A percentile compares a stretch with the other conserved stretches of the same genome.
Conservation (phyloP, 2,888 invertebrate genomes). For the Blastobasis lacticolella region DNA sequence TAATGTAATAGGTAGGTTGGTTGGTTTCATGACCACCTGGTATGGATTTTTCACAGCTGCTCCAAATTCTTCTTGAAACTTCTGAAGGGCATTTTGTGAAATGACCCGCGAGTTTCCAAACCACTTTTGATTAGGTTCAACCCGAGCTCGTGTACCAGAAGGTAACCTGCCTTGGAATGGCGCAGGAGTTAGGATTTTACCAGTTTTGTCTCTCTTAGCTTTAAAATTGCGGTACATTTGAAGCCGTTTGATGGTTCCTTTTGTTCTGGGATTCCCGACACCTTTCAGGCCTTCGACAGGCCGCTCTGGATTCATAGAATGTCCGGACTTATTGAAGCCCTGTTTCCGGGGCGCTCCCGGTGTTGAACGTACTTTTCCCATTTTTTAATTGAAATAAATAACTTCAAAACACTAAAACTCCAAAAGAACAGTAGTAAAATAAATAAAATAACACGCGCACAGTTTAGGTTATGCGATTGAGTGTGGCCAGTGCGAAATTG, state of each 20-base stretch:
- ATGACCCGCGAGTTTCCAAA: conserved; percentile 99
- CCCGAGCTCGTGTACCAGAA: conserved; percentile 92
- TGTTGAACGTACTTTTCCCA: conserved; percentile 85
- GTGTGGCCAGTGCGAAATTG: not conserved
- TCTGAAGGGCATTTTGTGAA: conserved; percentile 90
- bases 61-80: conserved; percentile 95
- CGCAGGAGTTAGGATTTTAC: conserved; percentile 94
- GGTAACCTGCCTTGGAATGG: conserved; percentile 94
- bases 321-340: conserved; percentile 88
- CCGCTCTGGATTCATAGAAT: conserved; percentile 97
- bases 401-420: conserved; percentile 3
- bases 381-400: conserved; percentile 47
- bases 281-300: conserved; percentile 85
- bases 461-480: not conserved
- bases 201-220: conserved; percentile 89
- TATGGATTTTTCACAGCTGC: conserved; percentile 97
- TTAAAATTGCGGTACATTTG: conserved; percentile 99
- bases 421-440: not conserved
- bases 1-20: conserved; percentile 93
- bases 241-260: conserved; percentile 94
- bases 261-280: conserved; percentile 88
- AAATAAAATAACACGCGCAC: not conserved
- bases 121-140: conserved; percentile 99
- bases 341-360: conserved; percentile 86
- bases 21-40: conserved; percentile 97